Conservation (phyloP, 2,888 invertebrate genomes). For the Morpho achilles region DNA sequence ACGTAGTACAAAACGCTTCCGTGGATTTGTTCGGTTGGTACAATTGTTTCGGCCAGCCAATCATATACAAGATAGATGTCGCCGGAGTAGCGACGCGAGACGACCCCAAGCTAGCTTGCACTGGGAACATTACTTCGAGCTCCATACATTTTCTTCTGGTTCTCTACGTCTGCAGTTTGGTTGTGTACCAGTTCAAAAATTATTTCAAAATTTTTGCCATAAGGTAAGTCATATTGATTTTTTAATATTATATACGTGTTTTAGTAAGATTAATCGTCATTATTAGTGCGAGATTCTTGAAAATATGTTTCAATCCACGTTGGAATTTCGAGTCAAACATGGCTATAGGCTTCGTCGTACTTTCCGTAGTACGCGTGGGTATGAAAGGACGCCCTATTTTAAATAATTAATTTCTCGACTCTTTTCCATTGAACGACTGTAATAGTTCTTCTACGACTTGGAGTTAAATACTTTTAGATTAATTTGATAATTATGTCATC, state of each 20-base stretch:
- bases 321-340: conserved; percentile 78
- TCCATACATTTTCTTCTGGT: conserved; percentile 79
- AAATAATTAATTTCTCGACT: conserved; percentile 75
- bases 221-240: conserved; percentile 72
- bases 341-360: conserved; percentile 74
- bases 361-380: conserved; percentile 76
- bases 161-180: conserved; percentile 79
- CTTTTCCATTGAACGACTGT: conserved; percentile 65
- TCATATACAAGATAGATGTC: conserved; percentile 64
- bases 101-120: conserved; percentile 74
- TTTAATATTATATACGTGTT: conserved; percentile 54
- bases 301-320: conserved; percentile 70
- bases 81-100: conserved; percentile 68
- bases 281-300: conserved; percentile 47
- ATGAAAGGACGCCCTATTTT: conserved; percentile 70
- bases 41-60: conserved; percentile 54
- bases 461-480: conserved; percentile 62
- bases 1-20: conserved; percentile 66
- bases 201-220: conserved; percentile 78
- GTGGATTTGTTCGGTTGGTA: conserved; percentile 52
- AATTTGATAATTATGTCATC: conserved; percentile 68
- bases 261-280: conserved; percentile 51
- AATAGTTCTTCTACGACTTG: conserved; percentile 74
- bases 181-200: conserved; percentile 78
- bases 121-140: conserved; percentile 77